Base-by-base conservation (phyloP, 1,140 invertebrate genomes). In the Papilio polytes region DNA sequence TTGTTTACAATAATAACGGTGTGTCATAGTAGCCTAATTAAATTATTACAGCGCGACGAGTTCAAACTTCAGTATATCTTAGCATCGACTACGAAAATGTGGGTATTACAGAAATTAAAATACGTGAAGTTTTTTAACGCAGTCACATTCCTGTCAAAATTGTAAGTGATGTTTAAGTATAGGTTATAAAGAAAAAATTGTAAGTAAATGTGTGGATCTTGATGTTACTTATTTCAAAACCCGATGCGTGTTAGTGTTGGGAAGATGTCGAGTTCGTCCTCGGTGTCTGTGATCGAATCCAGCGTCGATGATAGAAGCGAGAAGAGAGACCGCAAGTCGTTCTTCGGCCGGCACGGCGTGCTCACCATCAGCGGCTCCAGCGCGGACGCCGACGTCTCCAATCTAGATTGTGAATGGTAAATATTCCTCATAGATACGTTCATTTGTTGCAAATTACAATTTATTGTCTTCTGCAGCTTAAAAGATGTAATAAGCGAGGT, bases 341-440 rank as follows among this genome's bases (percentile, higher is more conserved):
- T 88, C 73, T 87, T 87, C 83, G 84, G 66, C 80, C 85, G 66
- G 53, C 86, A 84, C 7, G 84, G 84, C 1, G 36, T 84, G 2
- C 46, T 86, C 2, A 81, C 84, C 8, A 84, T 85, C 44, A 90
- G 85, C 20, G 86, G 84, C 10, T 87, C 85, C 6, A 91, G 90
- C 70, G 82, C 84, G 9, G 90, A 91, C 4, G 87, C 83, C 3
- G 87, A 90, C 46, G 80, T 90, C 1, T 89, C 89, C 0, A 78
- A 85, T 20, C 80, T 85, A 7, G 88, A 90, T 36, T 85, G 80
- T 78, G 88, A 90, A n/a, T 83, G 87, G 90, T 89, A 79, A 83
- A 84, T 80, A n/a, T 63, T 22, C 13, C 3, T 78, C 36, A 41
- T 8, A 41, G 36, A 41, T 41, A 8, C 36, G 4, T 41, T 48